Conservation (phyloP, 2,888 invertebrate species). For the Drosophila antonietae region DNA sequence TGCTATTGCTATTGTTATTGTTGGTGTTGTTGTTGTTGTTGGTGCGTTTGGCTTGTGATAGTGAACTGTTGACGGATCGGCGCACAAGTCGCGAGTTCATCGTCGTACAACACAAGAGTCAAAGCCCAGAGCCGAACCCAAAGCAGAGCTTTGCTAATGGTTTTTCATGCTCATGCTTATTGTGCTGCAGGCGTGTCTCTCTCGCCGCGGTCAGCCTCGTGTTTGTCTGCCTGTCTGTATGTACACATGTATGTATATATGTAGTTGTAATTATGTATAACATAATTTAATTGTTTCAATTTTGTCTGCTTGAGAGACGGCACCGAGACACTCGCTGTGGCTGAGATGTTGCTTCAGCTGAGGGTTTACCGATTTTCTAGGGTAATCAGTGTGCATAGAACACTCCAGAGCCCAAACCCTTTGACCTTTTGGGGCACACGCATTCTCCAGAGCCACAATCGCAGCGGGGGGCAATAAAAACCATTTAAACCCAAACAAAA, state of each 20-base stretch:
- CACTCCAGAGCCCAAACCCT: slow-evolving; percentile 11
- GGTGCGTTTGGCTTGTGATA: slow-evolving; percentile 30
- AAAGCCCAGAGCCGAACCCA: slow-evolving; percentile 39
- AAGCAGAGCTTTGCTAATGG: slow-evolving; percentile 54
- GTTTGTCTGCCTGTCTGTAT: slow-evolving; percentile 13
- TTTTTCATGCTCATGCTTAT: slow-evolving; percentile 47
- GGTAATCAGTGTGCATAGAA: slow-evolving; percentile 32
- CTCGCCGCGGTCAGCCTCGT: slow-evolving; percentile 8
- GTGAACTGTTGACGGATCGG: slow-evolving; percentile 51
- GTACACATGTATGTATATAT: background rate
- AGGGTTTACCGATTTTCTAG: slow-evolving; percentile 33
- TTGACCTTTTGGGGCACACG: slow-evolving; percentile 32
- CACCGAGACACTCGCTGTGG: slow-evolving; percentile 27
- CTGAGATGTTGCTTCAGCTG: slow-evolving; percentile 18
- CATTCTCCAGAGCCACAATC: slow-evolving; percentile 10
- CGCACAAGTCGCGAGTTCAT: slow-evolving; percentile 46
- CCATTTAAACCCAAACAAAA: background rate
- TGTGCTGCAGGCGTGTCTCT: slow-evolving; percentile 50
- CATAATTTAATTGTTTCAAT: slow-evolving; percentile 72
- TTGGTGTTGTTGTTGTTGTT: slow-evolving; percentile 10
- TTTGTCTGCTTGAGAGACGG: slow-evolving; percentile 37
- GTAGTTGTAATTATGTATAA: slow-evolving; percentile 58
- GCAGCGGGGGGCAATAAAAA: background rate
- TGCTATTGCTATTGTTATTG: slow-evolving; percentile 26
- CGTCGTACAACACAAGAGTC: slow-evolving; percentile 40